Conservation (phyloP, 2,888 invertebrate species). For the Lysandra bellargus region DNA sequence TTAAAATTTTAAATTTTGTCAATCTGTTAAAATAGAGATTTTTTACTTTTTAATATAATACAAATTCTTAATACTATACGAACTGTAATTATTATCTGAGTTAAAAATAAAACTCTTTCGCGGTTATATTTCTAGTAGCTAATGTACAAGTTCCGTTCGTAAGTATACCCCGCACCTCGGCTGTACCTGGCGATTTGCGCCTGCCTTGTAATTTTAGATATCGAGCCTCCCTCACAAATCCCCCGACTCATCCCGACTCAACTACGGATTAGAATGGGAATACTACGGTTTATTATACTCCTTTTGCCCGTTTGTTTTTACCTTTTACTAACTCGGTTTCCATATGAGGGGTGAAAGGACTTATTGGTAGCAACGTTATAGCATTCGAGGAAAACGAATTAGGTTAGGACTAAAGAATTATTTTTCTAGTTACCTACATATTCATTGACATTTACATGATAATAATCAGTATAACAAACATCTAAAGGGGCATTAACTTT, state of each 20-base stretch:
- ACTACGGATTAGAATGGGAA: slow-evolving; percentile 74
- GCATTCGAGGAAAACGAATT: neutral
- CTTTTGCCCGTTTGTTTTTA: slow-evolving; percentile 74
- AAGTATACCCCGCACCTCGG: slow-evolving; percentile 53
- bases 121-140: too few relatives aligned
- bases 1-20: too few relatives aligned
- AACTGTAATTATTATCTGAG: too few relatives aligned
- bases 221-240: slow-evolving; percentile 63
- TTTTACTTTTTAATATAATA: too few relatives aligned
- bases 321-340: slow-evolving; percentile 50
- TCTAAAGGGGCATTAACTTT: neutral
- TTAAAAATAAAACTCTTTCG: too few relatives aligned
- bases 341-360: neutral
- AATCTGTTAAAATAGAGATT: too few relatives aligned
- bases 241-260: slow-evolving; percentile 60
- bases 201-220: slow-evolving; percentile 78
- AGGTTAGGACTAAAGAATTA: neutral
- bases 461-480: neutral
- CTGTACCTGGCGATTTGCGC: slow-evolving; percentile 70
- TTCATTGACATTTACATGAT: neutral
- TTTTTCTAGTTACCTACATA: neutral
- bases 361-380: neutral
- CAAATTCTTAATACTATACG: too few relatives aligned
- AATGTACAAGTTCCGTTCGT: too few relatives aligned
- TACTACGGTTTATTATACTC: slow-evolving; percentile 76